A percentile compares a stretch with the other conserved stretches of the same genome.
These are phyloP conservation scores for Sparus aurata DNA, from an alignment of 2,797 vertebrate species.

Conservation along the genomic window DNA sequence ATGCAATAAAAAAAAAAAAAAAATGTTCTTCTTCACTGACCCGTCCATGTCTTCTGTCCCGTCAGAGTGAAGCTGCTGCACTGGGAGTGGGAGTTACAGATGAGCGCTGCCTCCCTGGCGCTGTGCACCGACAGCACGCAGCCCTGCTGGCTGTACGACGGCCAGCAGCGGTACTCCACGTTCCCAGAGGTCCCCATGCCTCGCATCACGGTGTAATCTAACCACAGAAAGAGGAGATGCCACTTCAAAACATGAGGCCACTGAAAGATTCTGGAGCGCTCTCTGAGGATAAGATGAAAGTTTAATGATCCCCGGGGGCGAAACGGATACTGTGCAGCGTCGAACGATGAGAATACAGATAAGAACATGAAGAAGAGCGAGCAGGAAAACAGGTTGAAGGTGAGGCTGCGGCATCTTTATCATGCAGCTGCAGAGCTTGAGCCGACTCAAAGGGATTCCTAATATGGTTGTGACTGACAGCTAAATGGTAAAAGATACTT, in stretches of 20 bases:
- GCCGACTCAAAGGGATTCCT: background rate
- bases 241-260: constrained; percentile 46
- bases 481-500: background rate
- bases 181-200: constrained; percentile 84
- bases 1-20: background rate
- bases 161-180: constrained; percentile 91
- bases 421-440: background rate
- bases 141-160: constrained; percentile 90
- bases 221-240: constrained; percentile 50
- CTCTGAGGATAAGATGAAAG: constrained; percentile 24
- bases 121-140: constrained; percentile 90
- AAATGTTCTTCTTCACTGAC: constrained; percentile 76
- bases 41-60: constrained; percentile 90
- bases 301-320: constrained; percentile 25
- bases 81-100: constrained; percentile 87
- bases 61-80: constrained; percentile 89
- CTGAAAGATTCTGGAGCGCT: constrained; percentile 31
- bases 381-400: background rate
- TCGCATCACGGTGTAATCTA: constrained; percentile 88
- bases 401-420: background rate
- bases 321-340: background rate
- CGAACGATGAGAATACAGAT: constrained; percentile 17
- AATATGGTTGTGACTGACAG: constrained; percentile 7
- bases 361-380: background rate
- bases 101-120: constrained; percentile 85